Base-by-base conservation (phyloP, 2,797 vertebrate genomes). In the Melanogrammus aeglefinus region DNA sequence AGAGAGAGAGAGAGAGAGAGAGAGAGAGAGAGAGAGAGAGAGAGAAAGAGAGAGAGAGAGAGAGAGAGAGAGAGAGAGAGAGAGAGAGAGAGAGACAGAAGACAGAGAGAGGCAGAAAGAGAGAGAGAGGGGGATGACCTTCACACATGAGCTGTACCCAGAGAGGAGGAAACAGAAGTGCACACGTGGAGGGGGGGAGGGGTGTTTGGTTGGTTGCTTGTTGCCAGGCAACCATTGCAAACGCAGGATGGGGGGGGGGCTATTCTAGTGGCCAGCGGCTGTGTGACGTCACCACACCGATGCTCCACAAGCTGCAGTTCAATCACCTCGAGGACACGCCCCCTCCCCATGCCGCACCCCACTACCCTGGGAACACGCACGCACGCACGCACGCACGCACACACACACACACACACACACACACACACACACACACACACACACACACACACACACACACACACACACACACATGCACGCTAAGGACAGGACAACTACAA, bases 171-270 rank as follows among this genome's bases (percentile, higher is more conserved):
- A 76, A 72, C 44, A 82, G 73, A 8, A 78, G 75, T 29, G 27
- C 27, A 29, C 66, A 70, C 44, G 44, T 47, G 44, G 44, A 47
- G 44, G 12, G 3, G 4, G 47, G 74, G 72, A 77, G 24, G 73
- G 44, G 78, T 73, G 69, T 66, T 76, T 75, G 83, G 88, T 81
- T 86, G 86, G 86, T 76, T 79, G 81, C 75, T 44, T 73, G 90
- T 92, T 91, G 87, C 90, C 83, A 83, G 83, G 92, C 86, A 92
- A 92, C 90, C 80, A 0, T 44, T 0, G 8, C 79, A 91, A 84
- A 78, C 82, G 76, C 82, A 83, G 84, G 76, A 82, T 83, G 82
- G 78, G 87, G 87, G 71, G 79, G 72, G 82, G 77, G 70, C 44
- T 79, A 14, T 47, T 76, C 72, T 76, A 80, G 77, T 36, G 35